Evolutionary conservation across 2,888 invertebrate species (phyloP).

Genomic region (Megaustenia siamemsis): DNA sequence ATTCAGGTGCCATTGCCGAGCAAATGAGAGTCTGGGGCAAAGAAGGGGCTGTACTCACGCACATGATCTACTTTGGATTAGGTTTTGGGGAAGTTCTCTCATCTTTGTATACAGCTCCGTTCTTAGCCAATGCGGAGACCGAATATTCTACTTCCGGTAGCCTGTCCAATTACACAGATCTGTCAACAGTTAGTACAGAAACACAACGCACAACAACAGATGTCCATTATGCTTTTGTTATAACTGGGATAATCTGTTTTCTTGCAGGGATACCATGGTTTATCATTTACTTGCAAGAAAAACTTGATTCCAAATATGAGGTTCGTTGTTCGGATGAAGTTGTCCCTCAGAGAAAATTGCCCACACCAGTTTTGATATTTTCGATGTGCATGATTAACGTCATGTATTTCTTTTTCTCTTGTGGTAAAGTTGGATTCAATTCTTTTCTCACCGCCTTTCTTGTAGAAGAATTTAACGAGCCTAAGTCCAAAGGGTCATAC

Average conservation of each 20-base stretch:
- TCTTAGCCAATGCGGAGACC: constrained; percentile 74
- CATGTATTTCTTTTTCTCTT: constrained; percentile 77
- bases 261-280: constrained; percentile 56
- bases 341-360: constrained; percentile 15
- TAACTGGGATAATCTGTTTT: constrained; percentile 58
- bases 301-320: constrained; percentile 23
- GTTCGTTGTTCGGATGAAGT: constrained; percentile 29
- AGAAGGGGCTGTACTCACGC: constrained; percentile 79
- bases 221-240: constrained; percentile 58
- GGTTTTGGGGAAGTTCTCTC: constrained; percentile 81
- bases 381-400: constrained; percentile 73
- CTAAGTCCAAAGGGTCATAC: constrained; percentile 71
- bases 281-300: constrained; percentile 54
- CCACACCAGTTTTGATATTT: constrained; percentile 61
- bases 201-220: constrained; percentile 32
- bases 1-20: constrained; percentile 76
- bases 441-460: constrained; percentile 77
- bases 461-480: constrained; percentile 71
- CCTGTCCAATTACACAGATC: constrained; percentile 75
- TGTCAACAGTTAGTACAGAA: constrained; percentile 46
- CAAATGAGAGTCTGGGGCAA: constrained; percentile 77
- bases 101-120: constrained; percentile 80
- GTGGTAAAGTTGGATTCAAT: constrained; percentile 79
- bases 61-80: constrained; percentile 80
- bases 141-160: constrained; percentile 74